Base-by-base conservation (phyloP, 1,140 invertebrate genomes). In the Drosophila erecta region DNA sequence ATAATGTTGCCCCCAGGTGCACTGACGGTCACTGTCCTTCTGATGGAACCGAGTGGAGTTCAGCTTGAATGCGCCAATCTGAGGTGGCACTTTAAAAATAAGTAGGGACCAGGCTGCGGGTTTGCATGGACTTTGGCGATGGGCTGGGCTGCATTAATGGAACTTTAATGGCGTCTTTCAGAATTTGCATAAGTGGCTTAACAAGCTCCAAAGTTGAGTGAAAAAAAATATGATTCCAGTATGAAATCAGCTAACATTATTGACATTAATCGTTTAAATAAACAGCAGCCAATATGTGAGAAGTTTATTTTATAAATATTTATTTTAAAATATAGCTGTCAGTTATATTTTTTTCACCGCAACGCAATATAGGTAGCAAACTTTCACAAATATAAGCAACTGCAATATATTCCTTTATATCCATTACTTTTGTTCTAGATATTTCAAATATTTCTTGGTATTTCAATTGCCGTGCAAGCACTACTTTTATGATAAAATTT, bases 51-150 rank as follows among this genome's bases (percentile, higher is more conserved):
- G 38, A 22, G 30, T 17, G 24, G 33, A 40, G 33, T 33, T 30
- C 22, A 72, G 35, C 57, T 74, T 74, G 57, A 74, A 72, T 59
- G 66, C 22, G 43, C 69, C 22, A 24, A 30, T 37, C 49, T 27
- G 24, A 51, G 38, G 17, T 41, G 62, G 17, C 15, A 65, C 14
- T 40, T 64, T 30, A 30, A 15, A 65, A 27, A 38, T 10, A 37
- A 35, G 35, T 14, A 6, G 27, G 5, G 1, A 27, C 10, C 20
- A 47, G 66, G 49, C 40, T 17, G 49, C 4, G 27, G 11, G 15
- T 20, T 50, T 35, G 49, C 49, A 50, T 35, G 15, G 10, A 37
- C 24, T 17, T n/a, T 40, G 55, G 49, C 40, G 41, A 44, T 46
- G 60, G 50, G 40, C n/a, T 43, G 43, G 2, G 33, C 27, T 12